Conservation (phyloP, 2,797 vertebrate genomes). For the Enteromius radiatus region DNA sequence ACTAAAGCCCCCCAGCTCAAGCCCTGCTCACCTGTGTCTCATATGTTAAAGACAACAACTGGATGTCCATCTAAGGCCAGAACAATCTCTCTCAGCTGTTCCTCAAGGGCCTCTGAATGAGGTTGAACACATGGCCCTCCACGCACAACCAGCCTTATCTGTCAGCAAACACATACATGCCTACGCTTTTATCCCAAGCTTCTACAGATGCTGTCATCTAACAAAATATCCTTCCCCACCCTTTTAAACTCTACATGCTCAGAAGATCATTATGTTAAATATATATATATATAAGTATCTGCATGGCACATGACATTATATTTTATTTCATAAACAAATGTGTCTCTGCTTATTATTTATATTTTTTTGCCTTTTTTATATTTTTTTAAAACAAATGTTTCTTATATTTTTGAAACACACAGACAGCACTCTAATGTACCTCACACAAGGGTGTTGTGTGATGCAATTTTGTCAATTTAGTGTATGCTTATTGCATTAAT, state of each 20-base stretch:
- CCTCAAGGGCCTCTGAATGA: constrained; percentile 20
- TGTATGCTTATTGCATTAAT: no score
- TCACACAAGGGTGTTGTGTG: background rate
- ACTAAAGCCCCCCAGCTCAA: background rate
- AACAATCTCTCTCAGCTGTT: constrained; percentile 1
- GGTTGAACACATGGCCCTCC: constrained; percentile 38
- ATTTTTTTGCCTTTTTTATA: background rate
- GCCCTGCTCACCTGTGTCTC: constrained; percentile 6
- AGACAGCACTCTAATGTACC: background rate
- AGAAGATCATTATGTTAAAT: background rate
- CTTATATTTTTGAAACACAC: background rate
- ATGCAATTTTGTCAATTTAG: background rate
- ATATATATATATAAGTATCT: background rate
- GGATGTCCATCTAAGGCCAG: constrained; percentile 23
- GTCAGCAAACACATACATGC: constrained; percentile 13
- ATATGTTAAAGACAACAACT: constrained; percentile 13
- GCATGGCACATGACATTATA: background rate
- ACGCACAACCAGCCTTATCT: constrained; percentile 28
- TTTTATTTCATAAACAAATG: background rate
- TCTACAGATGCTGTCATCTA: constrained; percentile 10
- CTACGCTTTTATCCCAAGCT: constrained; percentile 16
- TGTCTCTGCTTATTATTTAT: background rate
- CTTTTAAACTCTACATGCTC: constrained; percentile 12
- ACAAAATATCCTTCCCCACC: background rate
- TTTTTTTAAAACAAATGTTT: background rate